phyloP scores from a whole-genome alignment of 2,888 invertebrate genomes.

The Cheilosia impressa region DNA sequence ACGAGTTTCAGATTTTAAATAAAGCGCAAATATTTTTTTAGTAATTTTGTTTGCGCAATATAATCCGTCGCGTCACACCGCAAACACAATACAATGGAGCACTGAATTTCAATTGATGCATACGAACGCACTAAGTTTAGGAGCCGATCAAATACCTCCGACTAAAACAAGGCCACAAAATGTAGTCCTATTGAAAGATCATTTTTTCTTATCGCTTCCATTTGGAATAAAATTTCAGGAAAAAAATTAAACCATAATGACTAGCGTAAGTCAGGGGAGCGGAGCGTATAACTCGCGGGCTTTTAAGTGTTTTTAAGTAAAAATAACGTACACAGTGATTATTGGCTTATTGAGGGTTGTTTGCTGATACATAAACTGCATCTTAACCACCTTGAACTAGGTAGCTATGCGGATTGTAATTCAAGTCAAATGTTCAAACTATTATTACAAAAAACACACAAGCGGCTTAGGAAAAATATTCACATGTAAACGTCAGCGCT shows the following conservation, averaged over 20 bases:
- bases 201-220: constrained; percentile 55
- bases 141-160: constrained; percentile 20
- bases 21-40: neutral
- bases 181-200: constrained; percentile 36
- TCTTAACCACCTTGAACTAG: no score
- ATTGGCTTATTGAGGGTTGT: no score
- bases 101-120: neutral
- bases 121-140: constrained; percentile 26
- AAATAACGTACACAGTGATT: no score
- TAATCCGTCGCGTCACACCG: neutral
- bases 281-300: no score
- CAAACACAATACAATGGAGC: neutral
- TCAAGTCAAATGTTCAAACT: no score
- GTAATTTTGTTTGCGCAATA: no score
- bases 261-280: neutral
- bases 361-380: no score
- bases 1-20: neutral
- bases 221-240: constrained; percentile 25
- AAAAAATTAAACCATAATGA: constrained; percentile 4
- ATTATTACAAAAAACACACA: no score
- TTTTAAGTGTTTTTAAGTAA: no score
- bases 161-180: constrained; percentile 27
- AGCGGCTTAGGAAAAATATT: no score
- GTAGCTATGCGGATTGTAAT: no score
- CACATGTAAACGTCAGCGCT: no score